A percentile compares a stretch with the other conserved stretches of the same genome.
These are phyloP conservation scores for Monopterus albus DNA, from an alignment of 2,113 vertebrate genomes.

Conservation along the genomic window DNA sequence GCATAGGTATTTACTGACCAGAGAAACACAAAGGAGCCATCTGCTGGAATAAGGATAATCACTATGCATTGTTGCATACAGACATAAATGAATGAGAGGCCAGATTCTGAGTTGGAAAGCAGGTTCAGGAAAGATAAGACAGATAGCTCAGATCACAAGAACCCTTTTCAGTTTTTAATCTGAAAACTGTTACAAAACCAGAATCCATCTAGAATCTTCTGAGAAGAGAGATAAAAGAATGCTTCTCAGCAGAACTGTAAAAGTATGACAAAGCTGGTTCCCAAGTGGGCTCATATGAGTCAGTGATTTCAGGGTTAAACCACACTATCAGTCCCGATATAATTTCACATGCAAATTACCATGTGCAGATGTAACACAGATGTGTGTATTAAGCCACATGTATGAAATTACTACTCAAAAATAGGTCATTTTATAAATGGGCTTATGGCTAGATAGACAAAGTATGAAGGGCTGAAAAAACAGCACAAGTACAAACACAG, in stretches of 20 bases:
- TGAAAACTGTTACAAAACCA: slow-evolving; percentile 48
- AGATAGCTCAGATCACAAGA: slow-evolving; percentile 21
- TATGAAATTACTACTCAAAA: neutral
- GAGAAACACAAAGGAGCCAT: slow-evolving; percentile 8
- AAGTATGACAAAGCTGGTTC: slow-evolving; percentile 15
- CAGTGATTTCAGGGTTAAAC: slow-evolving; percentile 61
- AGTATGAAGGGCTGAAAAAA: neutral
- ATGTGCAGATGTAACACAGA: slow-evolving; percentile 8
- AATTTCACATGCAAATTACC: slow-evolving; percentile 57
- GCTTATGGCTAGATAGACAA: neutral
- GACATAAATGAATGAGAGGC: slow-evolving; percentile 24
- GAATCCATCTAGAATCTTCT: slow-evolving; percentile 43
- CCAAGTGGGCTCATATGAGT: slow-evolving; percentile 57
- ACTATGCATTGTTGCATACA: slow-evolving; percentile 17
- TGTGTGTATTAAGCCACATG: neutral
- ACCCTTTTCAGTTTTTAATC: slow-evolving; percentile 54
- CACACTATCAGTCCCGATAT: slow-evolving; percentile 13
- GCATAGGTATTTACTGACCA: slow-evolving; percentile 14
- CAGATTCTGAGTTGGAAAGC: slow-evolving; percentile 40
- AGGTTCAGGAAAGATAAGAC: slow-evolving; percentile 24
- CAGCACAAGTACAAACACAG: neutral
- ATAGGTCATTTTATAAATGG: neutral
- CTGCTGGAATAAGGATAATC: slow-evolving; percentile 12
- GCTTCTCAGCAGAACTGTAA: slow-evolving; percentile 52
- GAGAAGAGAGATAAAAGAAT: slow-evolving; percentile 54